Evolutionary conservation across 1,140 invertebrate genomes (phyloP).

Genomic region (Mylabris phalerata): DNA sequence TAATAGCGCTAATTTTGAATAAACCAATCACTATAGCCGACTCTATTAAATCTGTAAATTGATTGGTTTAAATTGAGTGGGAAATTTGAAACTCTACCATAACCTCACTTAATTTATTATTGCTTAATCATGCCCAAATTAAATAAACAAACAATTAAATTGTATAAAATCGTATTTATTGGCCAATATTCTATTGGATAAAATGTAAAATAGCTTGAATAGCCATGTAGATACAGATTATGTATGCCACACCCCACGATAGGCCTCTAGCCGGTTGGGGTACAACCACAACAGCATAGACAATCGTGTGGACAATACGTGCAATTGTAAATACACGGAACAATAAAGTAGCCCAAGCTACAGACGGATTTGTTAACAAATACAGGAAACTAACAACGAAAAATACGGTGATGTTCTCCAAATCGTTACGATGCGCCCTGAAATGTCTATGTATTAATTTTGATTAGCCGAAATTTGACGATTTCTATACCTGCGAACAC

Average conservation of each 20-base stretch:
- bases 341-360: constrained; percentile 46
- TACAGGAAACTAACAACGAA: constrained; percentile 57
- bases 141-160: too few species aligned
- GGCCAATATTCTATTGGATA: background rate
- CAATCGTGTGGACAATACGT: constrained; percentile 57
- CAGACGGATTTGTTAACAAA: constrained; percentile 51
- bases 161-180: too few species aligned
- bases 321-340: constrained; percentile 54
- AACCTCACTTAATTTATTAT: too few species aligned
- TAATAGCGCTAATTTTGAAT: too few species aligned
- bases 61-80: too few species aligned
- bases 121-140: too few species aligned
- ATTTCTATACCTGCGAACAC: constrained; percentile 39
- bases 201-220: constrained; percentile 26
- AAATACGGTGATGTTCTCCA: constrained; percentile 68
- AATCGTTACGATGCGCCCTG: constrained; percentile 65
- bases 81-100: too few species aligned
- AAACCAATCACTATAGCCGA: too few species aligned
- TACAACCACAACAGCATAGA: constrained; percentile 50
- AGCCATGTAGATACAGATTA: constrained; percentile 45
- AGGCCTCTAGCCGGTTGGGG: constrained; percentile 53
- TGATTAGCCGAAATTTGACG: constrained; percentile 1
- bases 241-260: constrained; percentile 41
- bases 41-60: too few species aligned
- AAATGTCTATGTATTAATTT: constrained; percentile 25